A percentile compares a stretch with the other conserved stretches of the same genome.
phyloP scores from a whole-genome alignment of 2,113 vertebrate species.

The Cebidichthys violaceus region DNA sequence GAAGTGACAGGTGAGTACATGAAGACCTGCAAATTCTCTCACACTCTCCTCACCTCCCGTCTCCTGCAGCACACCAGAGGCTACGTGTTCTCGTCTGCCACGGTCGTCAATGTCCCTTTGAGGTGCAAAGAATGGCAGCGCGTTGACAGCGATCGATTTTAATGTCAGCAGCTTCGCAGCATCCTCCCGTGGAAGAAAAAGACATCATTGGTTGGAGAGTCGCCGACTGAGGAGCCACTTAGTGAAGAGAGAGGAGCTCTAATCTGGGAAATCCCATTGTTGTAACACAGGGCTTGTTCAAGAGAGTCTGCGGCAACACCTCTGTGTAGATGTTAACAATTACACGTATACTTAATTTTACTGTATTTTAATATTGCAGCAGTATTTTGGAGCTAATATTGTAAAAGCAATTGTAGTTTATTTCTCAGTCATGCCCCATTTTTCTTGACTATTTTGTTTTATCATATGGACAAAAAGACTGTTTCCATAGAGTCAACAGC shows the following conservation, averaged over 20 bases:
- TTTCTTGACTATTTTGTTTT: not conserved
- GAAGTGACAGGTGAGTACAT: constrained; percentile 12
- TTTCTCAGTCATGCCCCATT: not conserved
- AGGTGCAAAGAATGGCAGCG: constrained; percentile 47
- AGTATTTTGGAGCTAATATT: not conserved
- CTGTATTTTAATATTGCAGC: not conserved
- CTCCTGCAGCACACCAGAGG: constrained; percentile 9
- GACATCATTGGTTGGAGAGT: not conserved
- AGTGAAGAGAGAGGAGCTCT: constrained; percentile 26
- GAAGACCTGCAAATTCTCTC: constrained; percentile 21
- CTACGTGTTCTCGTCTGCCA: constrained; percentile 12
- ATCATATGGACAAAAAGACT: too few relatives aligned
- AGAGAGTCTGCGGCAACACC: too few relatives aligned
- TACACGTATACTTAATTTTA: not conserved
- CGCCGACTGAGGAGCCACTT: constrained; percentile 38
- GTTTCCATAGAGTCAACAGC: not conserved
- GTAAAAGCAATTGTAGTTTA: not conserved
- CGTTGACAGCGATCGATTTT: constrained; percentile 79
- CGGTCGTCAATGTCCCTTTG: constrained; percentile 29
- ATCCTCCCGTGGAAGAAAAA: constrained; percentile 21
- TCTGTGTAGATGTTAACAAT: not conserved
- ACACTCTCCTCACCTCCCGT: constrained; percentile 20
- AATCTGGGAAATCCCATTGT: constrained; percentile 6
- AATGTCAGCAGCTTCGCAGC: constrained; percentile 69
- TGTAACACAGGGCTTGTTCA: not conserved